These are phyloP conservation scores for Azemiops feae DNA, from an alignment of 2,113 vertebrate species.

Conservation along the genomic window DNA sequence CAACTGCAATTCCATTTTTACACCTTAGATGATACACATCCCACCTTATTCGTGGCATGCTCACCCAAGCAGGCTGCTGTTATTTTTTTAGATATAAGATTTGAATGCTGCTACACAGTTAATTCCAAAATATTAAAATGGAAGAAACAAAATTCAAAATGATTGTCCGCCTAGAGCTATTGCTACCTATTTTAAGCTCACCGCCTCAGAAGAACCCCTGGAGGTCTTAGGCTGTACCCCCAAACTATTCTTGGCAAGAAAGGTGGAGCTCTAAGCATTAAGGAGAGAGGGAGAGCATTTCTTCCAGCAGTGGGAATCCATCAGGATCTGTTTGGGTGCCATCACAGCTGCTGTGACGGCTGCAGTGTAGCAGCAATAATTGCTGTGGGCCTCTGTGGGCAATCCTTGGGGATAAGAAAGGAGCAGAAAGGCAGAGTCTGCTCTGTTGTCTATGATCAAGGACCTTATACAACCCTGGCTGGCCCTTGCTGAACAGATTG, in stretches of 20 bases:
- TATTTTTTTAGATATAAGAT: neutral
- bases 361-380: neutral
- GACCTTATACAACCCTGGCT: neutral
- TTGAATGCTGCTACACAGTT: neutral
- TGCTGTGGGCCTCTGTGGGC: neutral
- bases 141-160: no score
- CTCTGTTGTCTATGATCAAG: fast-evolving
- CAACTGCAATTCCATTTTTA: neutral
- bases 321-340: neutral
- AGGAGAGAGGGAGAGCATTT: no score
- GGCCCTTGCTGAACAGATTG: fast-evolving
- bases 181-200: no score
- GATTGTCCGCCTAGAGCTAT: no score
- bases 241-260: no score
- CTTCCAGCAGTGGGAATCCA: neutral
- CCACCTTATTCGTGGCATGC: neutral
- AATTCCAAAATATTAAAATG: neutral
- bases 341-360: neutral
- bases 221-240: no score
- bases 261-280: neutral
- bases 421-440: neutral
- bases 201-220: no score
- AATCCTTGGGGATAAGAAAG: neutral
- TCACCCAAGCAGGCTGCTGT: neutral
- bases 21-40: neutral